These are phyloP conservation scores for Chesias legatella DNA, from an alignment of 2,888 invertebrate species.

Conservation along the genomic window DNA sequence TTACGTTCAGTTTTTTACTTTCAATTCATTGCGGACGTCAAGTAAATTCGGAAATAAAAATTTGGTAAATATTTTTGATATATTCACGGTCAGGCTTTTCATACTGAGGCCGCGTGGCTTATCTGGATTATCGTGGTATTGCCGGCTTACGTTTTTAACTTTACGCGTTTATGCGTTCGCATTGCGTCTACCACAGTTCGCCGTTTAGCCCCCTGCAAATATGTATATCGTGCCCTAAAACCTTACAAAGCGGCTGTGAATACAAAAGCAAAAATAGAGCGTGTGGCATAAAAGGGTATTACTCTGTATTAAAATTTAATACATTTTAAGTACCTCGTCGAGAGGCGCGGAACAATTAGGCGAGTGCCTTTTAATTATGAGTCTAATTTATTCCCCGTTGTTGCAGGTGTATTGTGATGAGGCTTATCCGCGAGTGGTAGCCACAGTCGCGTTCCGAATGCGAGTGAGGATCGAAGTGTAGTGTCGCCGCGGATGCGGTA, in stretches of 20 bases:
- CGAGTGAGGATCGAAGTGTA: slow-evolving; percentile 33
- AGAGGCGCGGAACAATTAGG: slow-evolving; percentile 46
- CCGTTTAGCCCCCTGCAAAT: slow-evolving; percentile 48
- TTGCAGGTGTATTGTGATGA: slow-evolving; percentile 55
- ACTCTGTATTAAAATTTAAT: slow-evolving; percentile 66
- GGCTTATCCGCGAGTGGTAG: slow-evolving; percentile 27
- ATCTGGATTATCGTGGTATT: slow-evolving; percentile 74
- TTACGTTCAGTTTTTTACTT: slow-evolving; percentile 30
- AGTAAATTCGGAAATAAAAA: slow-evolving; percentile 61
- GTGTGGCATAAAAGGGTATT: slow-evolving; percentile 39
- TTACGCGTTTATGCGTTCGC: slow-evolving; percentile 63
- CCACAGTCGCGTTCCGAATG: slow-evolving; percentile 24
- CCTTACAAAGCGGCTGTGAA: slow-evolving; percentile 47
- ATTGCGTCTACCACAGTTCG: slow-evolving; percentile 64
- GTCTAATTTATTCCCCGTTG: slow-evolving; percentile 35
- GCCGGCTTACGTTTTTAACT: slow-evolving; percentile 66
- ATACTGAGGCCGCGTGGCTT: slow-evolving; percentile 73
- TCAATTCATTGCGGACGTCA: slow-evolving; percentile 41
- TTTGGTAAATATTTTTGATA: slow-evolving; percentile 74
- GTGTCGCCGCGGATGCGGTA: slow-evolving; percentile 50
- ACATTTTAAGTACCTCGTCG: slow-evolving; percentile 47
- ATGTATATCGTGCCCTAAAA: slow-evolving; percentile 61
- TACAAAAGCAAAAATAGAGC: slow-evolving; percentile 48
- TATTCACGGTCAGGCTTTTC: slow-evolving; percentile 76
- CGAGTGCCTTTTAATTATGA: slow-evolving; percentile 50